A percentile compares a stretch with the other conserved stretches of the same genome.
Evolutionary conservation across 2,797 vertebrate genomes (phyloP).

Genomic region (Trichosurus vulpecula): DNA sequence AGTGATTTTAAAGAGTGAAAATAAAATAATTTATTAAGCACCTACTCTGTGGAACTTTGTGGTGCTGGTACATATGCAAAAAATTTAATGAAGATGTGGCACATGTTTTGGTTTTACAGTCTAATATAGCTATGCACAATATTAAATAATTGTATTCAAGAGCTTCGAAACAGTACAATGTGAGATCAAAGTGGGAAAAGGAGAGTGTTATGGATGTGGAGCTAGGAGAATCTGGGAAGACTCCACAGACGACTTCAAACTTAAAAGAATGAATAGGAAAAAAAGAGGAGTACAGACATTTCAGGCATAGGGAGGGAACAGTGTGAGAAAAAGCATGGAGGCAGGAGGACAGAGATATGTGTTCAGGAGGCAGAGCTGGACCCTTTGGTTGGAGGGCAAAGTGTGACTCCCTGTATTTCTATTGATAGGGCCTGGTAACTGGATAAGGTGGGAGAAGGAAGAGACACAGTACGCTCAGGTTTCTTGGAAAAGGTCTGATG

Average conservation of each 20-base stretch:
- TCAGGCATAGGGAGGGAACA: background rate
- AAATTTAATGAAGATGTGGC: background rate
- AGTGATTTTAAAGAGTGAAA: background rate
- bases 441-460: background rate
- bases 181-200: background rate
- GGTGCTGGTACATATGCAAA: background rate
- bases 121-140: background rate
- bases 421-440: background rate
- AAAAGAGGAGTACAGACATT: background rate
- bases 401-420: background rate
- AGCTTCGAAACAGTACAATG: background rate
- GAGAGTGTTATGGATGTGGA: background rate
- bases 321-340: background rate
- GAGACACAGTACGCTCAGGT: background rate
- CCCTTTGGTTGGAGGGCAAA: background rate
- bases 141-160: background rate
- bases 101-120: background rate
- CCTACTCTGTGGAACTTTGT: background rate
- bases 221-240: background rate
- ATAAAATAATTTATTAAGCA: background rate
- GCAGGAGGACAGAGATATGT: background rate
- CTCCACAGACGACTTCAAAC: background rate
- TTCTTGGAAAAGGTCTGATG: background rate
- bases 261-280: background rate
- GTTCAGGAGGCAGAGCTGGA: background rate